Percentiles rank a stretch among this genome's conserved stretches.
Evolutionary conservation across 2,113 vertebrate species (phyloP).

Genomic region (Syngnathus floridae): DNA sequence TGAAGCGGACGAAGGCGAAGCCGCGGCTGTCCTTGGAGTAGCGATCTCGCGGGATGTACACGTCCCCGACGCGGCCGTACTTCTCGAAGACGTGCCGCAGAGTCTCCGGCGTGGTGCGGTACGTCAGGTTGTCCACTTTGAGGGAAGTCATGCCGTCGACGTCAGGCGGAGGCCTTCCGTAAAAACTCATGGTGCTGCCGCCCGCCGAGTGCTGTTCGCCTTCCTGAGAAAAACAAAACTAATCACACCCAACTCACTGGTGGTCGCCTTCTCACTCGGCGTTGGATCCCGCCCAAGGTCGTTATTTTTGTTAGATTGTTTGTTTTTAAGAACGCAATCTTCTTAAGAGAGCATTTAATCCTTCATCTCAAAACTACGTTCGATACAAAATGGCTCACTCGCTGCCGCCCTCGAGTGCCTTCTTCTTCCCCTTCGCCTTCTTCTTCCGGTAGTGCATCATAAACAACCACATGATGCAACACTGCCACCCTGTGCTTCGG

Average conservation of each 20-base stretch:
- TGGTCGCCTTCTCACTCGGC: background rate
- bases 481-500: slow-evolving; percentile 13
- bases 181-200: slow-evolving; percentile 76
- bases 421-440: slow-evolving; percentile 45
- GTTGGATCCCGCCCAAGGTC: no score
- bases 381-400: slow-evolving; percentile 62
- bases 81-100: slow-evolving; percentile 94
- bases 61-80: slow-evolving; percentile 92
- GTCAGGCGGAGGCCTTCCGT: slow-evolving; percentile 94
- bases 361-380: background rate
- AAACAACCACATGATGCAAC: no score
- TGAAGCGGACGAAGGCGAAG: slow-evolving; percentile 94
- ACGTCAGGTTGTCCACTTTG: slow-evolving; percentile 97
- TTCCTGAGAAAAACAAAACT: no score
- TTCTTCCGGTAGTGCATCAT: slow-evolving; percentile 19
- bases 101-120: slow-evolving; percentile 94
- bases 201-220: background rate
- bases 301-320: background rate
- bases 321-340: no score
- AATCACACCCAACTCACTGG: background rate
- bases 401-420: slow-evolving; percentile 33
- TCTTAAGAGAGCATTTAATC: no score
- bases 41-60: slow-evolving; percentile 90
- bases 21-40: slow-evolving; percentile 95
- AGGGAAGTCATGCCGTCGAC: slow-evolving; percentile 98